Base-by-base conservation (phyloP, 2,113 vertebrate genomes). In the Channa argus region DNA sequence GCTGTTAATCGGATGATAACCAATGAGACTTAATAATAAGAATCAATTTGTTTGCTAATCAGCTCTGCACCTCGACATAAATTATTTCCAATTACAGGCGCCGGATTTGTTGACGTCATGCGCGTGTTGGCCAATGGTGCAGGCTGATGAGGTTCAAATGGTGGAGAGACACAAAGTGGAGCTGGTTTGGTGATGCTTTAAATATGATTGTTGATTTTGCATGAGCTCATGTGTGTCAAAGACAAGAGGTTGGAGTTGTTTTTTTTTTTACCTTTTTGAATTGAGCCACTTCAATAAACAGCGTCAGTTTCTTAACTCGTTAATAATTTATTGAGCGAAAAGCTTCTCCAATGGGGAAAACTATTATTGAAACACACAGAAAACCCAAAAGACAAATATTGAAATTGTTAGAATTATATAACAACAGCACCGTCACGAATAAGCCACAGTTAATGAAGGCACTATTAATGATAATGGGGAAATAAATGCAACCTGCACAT, bases 91-190 rank as follows among this genome's bases (percentile, higher is more conserved):
- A 71, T 85, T 79, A 82, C 72, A 78, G 41, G 58, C 38, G 55
- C 34, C 3, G 43, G 64, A 52, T 72, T 65, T 75, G 58, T 41
- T 82, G 84, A 90, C 89, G 89, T 92, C 85, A 90, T 4, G 13
- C n/a, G 34, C 10, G 34, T 59, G 10, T 63, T 24, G 49, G 44
- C 86, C 85, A 90, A 89, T 88, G 44, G 71, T 38, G 10, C 3
- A 37, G 78, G 24, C 63, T 63, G 71, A 59, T 78, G 58, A 63
- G 71, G 33, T 71, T 76, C 69, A 58, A 74, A 78, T 14, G 43
- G 37, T n/a, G 43, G 60, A 55, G 71, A 46, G 49, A 38, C 43
- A 58, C 49, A 12, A 63, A 1, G 14, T 12, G 36, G 12, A 39
- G n/a, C 12, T 64, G 24, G 24, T 24, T 24, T 24, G 24, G 24